Conservation (phyloP, 2,797 vertebrate genomes). For the Sebastes trivittatus region DNA sequence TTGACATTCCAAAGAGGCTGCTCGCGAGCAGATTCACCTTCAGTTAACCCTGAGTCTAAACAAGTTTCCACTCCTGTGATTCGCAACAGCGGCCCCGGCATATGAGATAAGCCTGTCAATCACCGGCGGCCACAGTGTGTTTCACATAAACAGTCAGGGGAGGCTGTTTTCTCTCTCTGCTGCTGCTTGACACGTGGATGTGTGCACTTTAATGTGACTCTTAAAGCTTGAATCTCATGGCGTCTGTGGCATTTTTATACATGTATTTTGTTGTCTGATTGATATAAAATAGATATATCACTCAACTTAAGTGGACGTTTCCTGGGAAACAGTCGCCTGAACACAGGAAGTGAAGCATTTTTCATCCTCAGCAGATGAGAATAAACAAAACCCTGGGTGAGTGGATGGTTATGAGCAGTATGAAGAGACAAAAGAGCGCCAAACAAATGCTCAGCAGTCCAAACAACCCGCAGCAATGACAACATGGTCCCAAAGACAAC, state of each 20-base stretch:
- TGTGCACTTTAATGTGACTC: background rate
- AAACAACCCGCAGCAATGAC: conserved; percentile 8
- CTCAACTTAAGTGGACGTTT: conserved; percentile 18
- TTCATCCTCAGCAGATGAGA: conserved; percentile 2
- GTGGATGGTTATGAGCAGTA: background rate
- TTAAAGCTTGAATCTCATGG: background rate
- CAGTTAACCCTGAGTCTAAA: conserved; percentile 64
- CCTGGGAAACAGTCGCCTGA: conserved; percentile 2
- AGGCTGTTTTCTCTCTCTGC: conserved; percentile 18
- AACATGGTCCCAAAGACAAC: background rate
- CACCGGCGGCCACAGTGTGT: conserved; percentile 12
- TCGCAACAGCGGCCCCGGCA: background rate
- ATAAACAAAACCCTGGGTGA: conserved; percentile 7
- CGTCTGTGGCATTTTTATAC: background rate
- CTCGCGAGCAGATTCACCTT: conserved; percentile 65
- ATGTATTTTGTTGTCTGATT: background rate
- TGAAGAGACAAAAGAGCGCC: background rate
- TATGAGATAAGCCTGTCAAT: conserved; percentile 69
- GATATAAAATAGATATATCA: background rate
- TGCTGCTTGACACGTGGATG: conserved; percentile 23
- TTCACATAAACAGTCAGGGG: conserved; percentile 14
- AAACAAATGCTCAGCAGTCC: background rate
- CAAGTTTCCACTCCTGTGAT: conserved; percentile 68
- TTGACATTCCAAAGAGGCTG: conserved; percentile 71
- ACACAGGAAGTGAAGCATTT: conserved; percentile 38